Evolutionary conservation across 53 echinoderm and acorn worm genomes (phyloP).

Genomic region (Antedon mediterranea): DNA sequence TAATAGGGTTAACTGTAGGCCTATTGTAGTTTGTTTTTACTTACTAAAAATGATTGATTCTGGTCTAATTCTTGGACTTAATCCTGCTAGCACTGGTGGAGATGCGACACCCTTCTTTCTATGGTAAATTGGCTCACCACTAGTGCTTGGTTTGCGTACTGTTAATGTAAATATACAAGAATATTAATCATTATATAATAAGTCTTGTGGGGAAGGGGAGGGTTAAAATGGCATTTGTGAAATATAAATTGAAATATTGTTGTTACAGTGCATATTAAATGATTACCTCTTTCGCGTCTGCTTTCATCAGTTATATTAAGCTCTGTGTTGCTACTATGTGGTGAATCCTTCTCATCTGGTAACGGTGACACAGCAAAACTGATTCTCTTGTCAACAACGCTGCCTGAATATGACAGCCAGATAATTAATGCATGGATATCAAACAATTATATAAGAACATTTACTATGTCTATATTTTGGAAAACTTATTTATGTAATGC

Average conservation of each 20-base stretch:
- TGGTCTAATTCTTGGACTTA: not conserved
- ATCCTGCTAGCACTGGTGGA: not conserved
- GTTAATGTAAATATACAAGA: not conserved
- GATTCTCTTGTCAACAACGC: constrained; percentile 64
- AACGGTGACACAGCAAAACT: constrained; percentile 59
- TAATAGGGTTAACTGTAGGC: too few species aligned
- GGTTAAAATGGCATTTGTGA: too few species aligned
- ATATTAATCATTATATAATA: too few species aligned
- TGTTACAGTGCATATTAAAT: too few species aligned
- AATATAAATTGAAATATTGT: too few species aligned
- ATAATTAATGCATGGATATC: not conserved
- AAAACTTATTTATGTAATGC: too few species aligned
- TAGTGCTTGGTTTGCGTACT: not conserved
- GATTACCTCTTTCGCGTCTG: not conserved
- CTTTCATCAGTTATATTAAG: constrained; percentile 46
- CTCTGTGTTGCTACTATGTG: constrained; percentile 90
- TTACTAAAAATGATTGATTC: not conserved
- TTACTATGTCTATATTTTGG: too few species aligned
- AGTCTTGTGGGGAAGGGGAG: too few species aligned
- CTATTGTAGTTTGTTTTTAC: not conserved
- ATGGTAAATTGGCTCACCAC: not conserved
- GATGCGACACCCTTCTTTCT: not conserved
- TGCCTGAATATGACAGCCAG: not conserved
- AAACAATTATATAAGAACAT: too few species aligned
- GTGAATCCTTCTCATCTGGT: constrained; percentile 76